Percentiles rank a stretch among this genome's conserved stretches.
phyloP scores from a whole-genome alignment of 2,797 vertebrate species.

The Argentina silus region DNA sequence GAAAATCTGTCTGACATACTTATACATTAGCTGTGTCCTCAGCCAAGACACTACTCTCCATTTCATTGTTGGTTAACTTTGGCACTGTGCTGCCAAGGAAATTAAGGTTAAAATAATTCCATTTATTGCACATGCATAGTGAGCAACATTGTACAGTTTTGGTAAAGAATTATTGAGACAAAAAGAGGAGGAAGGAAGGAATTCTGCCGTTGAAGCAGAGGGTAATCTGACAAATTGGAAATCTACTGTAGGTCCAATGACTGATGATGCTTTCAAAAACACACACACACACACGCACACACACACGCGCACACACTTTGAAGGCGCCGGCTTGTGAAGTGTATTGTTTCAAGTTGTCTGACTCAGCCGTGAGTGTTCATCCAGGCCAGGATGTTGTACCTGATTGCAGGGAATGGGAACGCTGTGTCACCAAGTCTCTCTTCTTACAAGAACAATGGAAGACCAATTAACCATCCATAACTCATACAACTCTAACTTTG shows the following conservation, averaged over 20 bases:
- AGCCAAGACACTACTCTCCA: no score
- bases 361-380: background rate
- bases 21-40: no score
- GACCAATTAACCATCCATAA: conserved; percentile 23
- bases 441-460: conserved; percentile 43
- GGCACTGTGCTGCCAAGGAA: no score
- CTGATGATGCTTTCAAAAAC: background rate
- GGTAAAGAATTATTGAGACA: no score
- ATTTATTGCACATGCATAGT: no score
- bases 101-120: no score
- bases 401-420: conserved; percentile 25
- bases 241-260: background rate
- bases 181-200: no score
- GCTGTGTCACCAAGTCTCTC: conserved; percentile 37
- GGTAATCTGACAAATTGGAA: background rate
- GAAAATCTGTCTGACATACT: no score
- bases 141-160: no score
- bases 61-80: no score
- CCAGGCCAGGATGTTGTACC: conserved; percentile 7
- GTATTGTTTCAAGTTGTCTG: background rate
- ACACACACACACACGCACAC: background rate
- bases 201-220: no score
- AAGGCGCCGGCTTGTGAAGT: background rate
- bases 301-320: background rate
- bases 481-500: conserved; percentile 18